A percentile compares a stretch with the other conserved stretches of the same genome.
These are phyloP conservation scores for Hestina assimilis DNA, from an alignment of 1,140 invertebrate species.

Conservation along the genomic window DNA sequence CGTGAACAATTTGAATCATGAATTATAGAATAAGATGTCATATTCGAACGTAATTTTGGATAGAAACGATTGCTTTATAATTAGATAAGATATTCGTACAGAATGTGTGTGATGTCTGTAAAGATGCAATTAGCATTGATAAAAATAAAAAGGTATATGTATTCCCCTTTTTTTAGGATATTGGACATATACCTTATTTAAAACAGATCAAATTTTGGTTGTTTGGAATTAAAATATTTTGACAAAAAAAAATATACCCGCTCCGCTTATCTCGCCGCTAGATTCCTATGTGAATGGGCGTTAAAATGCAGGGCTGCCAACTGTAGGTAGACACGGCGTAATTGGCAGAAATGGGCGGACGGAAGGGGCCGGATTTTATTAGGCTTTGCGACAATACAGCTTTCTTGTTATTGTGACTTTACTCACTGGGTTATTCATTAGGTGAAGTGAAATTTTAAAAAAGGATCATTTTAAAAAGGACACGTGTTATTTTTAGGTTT, in stretches of 20 bases:
- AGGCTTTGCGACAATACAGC: conserved; percentile 29
- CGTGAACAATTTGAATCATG: too few species aligned
- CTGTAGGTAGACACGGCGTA: conserved; percentile 40
- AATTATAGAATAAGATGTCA: too few species aligned
- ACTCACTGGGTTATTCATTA: background rate
- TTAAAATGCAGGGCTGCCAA: conserved; percentile 52
- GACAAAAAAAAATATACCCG: conserved; percentile 8
- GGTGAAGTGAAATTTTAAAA: background rate
- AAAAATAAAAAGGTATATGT: too few species aligned
- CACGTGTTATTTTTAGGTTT: too few species aligned
- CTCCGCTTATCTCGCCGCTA: conserved; percentile 35
- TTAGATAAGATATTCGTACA: too few species aligned
- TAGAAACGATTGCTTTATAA: too few species aligned
- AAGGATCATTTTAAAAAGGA: too few species aligned
- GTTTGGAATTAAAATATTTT: background rate
- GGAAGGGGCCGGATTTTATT: conserved; percentile 35
- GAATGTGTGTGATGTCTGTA: too few species aligned
- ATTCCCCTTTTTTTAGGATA: too few species aligned
- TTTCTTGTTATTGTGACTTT: conserved; percentile 21
- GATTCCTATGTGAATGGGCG: conserved; percentile 25
- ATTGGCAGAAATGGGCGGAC: conserved; percentile 50
- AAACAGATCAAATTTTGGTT: background rate
- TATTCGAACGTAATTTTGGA: too few species aligned
- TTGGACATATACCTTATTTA: too few species aligned
- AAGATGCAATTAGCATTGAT: too few species aligned